A percentile compares a stretch with the other conserved stretches of the same genome.
Conservation (phyloP, 2,113 vertebrate species). For the Columba janthina region DNA sequence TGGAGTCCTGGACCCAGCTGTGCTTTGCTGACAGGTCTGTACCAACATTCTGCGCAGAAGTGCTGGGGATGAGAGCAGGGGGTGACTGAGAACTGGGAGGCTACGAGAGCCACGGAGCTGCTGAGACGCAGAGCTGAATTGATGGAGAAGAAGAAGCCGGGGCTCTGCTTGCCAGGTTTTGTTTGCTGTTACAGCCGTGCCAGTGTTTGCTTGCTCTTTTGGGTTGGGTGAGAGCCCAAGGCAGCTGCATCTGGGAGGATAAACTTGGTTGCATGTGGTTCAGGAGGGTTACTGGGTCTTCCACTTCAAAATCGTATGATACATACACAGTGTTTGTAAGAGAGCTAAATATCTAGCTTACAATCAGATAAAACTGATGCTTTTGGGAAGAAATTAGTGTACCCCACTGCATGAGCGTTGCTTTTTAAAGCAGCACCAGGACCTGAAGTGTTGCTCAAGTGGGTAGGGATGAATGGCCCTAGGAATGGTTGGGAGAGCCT, state of each 20-base stretch:
- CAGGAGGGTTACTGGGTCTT: neutral
- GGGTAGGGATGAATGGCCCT: neutral
- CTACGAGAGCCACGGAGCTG: neutral
- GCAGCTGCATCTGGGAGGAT: neutral
- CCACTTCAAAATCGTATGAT: accelerated
- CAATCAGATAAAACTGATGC: neutral
- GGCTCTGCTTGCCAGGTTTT: neutral
- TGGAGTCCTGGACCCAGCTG: neutral
- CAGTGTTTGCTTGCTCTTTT: neutral
- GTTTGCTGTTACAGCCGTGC: neutral
- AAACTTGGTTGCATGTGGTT: neutral
- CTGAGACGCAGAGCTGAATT: neutral
- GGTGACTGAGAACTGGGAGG: neutral
- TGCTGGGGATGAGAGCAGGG: neutral
- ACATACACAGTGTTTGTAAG: accelerated
- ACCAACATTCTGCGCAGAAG: neutral
- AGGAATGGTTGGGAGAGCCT: neutral
- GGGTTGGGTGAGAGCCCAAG: neutral
- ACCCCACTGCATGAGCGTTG: accelerated
- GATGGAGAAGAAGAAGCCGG: neutral
- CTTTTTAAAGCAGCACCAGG: neutral
- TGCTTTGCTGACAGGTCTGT: neutral
- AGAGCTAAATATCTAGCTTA: neutral
- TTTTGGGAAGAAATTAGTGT: neutral
- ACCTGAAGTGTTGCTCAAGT: neutral